Evolutionary conservation across 2,888 invertebrate genomes (phyloP).

Genomic region (Orchesellides sinensis): DNA sequence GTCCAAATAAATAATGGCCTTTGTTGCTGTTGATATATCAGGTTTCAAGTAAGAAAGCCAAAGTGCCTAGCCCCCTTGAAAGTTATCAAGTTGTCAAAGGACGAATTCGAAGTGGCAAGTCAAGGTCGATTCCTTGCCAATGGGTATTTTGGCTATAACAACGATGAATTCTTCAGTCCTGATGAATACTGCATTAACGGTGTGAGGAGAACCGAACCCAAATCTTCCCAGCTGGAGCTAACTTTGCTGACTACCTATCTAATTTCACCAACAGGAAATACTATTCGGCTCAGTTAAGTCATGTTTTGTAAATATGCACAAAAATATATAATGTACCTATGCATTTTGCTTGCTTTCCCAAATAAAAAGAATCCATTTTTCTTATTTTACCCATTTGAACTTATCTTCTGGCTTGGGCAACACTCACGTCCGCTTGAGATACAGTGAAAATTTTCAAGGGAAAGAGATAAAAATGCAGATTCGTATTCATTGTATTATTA

Average conservation of each 20-base stretch:
- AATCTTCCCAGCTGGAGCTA: conserved; percentile 58
- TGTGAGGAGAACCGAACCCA: conserved; percentile 58
- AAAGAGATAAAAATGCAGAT: neutral
- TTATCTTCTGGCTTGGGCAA: too few relatives aligned
- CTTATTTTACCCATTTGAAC: too few relatives aligned
- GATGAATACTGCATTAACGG: conserved; percentile 62
- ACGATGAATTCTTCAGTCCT: conserved; percentile 58
- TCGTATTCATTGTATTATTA: neutral
- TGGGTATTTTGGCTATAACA: conserved; percentile 65
- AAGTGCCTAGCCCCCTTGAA: conserved; percentile 23
- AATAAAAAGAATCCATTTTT: too few relatives aligned
- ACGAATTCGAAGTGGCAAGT: conserved; percentile 44
- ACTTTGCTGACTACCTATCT: conserved; percentile 49
- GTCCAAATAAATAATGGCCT: neutral
- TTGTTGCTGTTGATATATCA: neutral
- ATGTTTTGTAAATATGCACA: neutral
- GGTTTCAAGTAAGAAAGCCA: conserved; percentile 37
- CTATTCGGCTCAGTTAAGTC: conserved; percentile 45
- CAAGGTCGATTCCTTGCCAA: conserved; percentile 53
- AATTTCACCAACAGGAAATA: conserved; percentile 43
- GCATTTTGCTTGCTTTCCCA: neutral
- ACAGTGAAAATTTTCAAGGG: too few relatives aligned
- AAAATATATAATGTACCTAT: neutral
- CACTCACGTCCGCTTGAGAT: too few relatives aligned
- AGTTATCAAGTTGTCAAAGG: conserved; percentile 12